These are phyloP conservation scores for Drosophila melanica DNA, from an alignment of 1,140 invertebrate species.

Conservation along the genomic window DNA sequence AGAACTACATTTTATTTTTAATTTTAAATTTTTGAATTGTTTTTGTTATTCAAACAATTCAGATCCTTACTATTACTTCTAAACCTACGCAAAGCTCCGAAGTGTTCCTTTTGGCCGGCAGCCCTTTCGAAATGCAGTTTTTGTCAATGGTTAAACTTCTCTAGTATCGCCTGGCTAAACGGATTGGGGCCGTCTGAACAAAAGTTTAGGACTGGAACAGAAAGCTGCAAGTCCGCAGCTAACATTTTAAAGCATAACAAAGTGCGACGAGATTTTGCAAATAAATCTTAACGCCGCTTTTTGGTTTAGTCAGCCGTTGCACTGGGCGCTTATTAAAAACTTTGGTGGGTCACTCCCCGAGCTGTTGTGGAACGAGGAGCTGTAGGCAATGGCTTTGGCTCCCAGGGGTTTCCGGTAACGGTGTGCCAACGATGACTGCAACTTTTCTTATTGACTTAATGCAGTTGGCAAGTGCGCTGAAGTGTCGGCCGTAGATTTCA, in stretches of 20 bases:
- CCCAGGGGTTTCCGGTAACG: constrained; percentile 39
- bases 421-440: constrained; percentile 53
- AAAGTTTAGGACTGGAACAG: constrained; percentile 53
- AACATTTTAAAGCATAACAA: constrained; percentile 76
- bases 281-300: constrained; percentile 71
- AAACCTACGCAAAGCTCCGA: not conserved
- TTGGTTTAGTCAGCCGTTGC: constrained; percentile 69
- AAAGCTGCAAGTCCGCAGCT: constrained; percentile 70
- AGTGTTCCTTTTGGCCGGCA: not conserved
- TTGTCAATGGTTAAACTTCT: constrained; percentile 39
- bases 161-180: not conserved
- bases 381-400: constrained; percentile 10
- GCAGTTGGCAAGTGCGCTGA: constrained; percentile 71
- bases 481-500: constrained; percentile 55
- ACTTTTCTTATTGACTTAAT: constrained; percentile 78
- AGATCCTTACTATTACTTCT: not conserved
- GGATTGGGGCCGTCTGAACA: constrained; percentile 1
- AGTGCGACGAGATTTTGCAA: constrained; percentile 63
- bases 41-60: not conserved
- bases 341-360: constrained; percentile 10
- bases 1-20: not conserved
- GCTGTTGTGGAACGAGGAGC: not conserved
- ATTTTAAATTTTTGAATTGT: not conserved
- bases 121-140: not conserved
- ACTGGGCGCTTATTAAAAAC: constrained; percentile 59